Percentiles rank a stretch among this genome's conserved stretches.
These are phyloP conservation scores for Charadrius vociferus DNA, from an alignment of 2,113 vertebrate genomes.

Conservation along the genomic window DNA sequence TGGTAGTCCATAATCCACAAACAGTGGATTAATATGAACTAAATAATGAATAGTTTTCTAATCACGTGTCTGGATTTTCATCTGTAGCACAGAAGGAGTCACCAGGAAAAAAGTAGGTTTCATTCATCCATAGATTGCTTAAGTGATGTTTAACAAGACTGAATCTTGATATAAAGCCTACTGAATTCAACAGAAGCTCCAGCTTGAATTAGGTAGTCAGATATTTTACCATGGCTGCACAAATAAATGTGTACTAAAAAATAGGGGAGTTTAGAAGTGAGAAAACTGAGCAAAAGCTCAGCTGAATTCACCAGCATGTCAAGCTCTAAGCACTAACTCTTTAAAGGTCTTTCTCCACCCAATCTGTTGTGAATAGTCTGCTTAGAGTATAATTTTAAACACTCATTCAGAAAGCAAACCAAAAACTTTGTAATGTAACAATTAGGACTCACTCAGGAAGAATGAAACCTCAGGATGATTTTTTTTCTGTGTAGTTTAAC, in stretches of 20 bases:
- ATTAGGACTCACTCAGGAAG: neutral
- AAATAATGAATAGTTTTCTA: neutral
- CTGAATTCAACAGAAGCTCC: neutral
- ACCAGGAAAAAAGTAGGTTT: neutral
- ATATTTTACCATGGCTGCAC: neutral
- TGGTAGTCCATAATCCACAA: neutral
- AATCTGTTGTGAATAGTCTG: neutral
- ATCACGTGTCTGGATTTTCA: neutral
- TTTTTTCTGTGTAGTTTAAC: neutral
- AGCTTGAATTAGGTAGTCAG: neutral
- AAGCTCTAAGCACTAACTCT: neutral
- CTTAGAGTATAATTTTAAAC: neutral
- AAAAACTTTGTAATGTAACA: neutral
- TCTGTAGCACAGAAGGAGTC: neutral
- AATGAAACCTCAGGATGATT: neutral
- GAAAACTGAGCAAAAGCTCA: neutral
- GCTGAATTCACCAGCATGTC: fast-evolving
- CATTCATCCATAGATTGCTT: neutral
- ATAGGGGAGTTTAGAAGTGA: fast-evolving
- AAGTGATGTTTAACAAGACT: neutral
- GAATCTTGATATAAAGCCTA: neutral
- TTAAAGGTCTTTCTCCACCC: neutral
- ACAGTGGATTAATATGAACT: neutral
- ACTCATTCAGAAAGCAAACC: fast-evolving
- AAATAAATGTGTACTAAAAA: neutral